These are phyloP conservation scores for Camponotus fellah DNA, from an alignment of 2,888 invertebrate genomes.

Conservation along the genomic window DNA sequence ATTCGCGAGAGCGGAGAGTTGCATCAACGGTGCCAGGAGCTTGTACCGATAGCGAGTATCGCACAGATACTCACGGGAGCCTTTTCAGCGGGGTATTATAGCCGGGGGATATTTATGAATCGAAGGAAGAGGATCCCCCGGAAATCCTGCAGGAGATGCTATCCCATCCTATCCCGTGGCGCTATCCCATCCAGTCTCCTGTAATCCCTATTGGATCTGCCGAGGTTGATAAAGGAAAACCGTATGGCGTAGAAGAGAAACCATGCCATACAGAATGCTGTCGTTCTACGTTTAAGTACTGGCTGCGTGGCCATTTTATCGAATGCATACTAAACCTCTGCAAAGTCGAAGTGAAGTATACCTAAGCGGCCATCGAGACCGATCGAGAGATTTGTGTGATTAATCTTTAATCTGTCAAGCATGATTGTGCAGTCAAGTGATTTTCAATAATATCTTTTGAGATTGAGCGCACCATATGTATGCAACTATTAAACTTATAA, in stretches of 20 bases:
- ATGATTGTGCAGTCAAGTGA: not conserved
- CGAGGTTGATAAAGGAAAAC: constrained; percentile 77
- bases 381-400: not conserved
- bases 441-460: constrained; percentile 13
- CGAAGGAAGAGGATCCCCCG: constrained; percentile 73
- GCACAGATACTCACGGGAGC: constrained; percentile 66
- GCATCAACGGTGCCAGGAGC: constrained; percentile 53
- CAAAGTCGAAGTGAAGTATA: not conserved
- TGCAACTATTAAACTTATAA: not conserved
- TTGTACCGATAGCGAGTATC: constrained; percentile 64
- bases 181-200: constrained; percentile 72
- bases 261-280: constrained; percentile 28
- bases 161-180: constrained; percentile 62
- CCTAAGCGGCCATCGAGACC: not conserved
- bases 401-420: constrained; percentile 3
- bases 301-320: constrained; percentile 18
- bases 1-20: constrained; percentile 59
- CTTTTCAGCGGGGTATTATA: constrained; percentile 75
- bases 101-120: constrained; percentile 78
- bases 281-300: constrained; percentile 12
- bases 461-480: not conserved
- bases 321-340: constrained; percentile 15
- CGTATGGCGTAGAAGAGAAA: constrained; percentile 66
- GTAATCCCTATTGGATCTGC: constrained; percentile 81
- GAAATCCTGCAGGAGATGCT: constrained; percentile 74